Evolutionary conservation across 2,113 vertebrate genomes (phyloP).

Genomic region (Odocoileus virginianus): DNA sequence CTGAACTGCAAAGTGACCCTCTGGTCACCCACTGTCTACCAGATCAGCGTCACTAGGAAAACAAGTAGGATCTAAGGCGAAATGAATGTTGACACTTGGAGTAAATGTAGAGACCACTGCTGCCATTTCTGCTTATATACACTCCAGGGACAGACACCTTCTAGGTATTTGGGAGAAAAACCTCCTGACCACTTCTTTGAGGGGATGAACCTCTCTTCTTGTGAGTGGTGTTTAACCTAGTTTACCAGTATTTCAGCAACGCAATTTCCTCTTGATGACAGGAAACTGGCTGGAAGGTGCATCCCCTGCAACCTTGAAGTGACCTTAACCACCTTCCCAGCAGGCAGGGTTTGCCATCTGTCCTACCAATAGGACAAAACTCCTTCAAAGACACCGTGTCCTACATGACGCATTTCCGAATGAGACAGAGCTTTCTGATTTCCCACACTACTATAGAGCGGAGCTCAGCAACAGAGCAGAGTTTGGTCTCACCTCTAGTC

Average conservation of each 20-base stretch:
- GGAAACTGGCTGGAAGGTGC: slow-evolving; percentile 36
- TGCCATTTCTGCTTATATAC: neutral
- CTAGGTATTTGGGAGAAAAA: neutral
- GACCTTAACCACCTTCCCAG: slow-evolving; percentile 42
- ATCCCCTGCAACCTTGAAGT: slow-evolving; percentile 6
- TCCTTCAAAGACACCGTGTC: neutral
- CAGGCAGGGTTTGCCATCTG: neutral
- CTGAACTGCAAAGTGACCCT: neutral
- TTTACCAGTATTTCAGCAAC: slow-evolving; percentile 17
- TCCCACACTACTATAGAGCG: neutral
- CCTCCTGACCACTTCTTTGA: neutral
- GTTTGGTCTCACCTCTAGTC: neutral
- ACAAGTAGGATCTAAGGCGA: neutral
- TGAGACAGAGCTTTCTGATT: neutral
- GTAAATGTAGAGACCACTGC: neutral
- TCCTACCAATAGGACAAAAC: slow-evolving; percentile 13
- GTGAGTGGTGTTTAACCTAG: neutral
- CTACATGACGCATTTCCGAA: neutral
- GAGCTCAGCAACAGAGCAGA: neutral
- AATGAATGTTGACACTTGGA: neutral
- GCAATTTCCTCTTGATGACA: slow-evolving; percentile 15
- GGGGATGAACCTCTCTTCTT: neutral
- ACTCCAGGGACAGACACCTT: neutral
- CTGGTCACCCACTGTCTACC: neutral
- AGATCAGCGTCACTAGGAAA: neutral